Evolutionary conservation across 2,113 vertebrate species (phyloP).

Genomic region (Gambusia affinis): DNA sequence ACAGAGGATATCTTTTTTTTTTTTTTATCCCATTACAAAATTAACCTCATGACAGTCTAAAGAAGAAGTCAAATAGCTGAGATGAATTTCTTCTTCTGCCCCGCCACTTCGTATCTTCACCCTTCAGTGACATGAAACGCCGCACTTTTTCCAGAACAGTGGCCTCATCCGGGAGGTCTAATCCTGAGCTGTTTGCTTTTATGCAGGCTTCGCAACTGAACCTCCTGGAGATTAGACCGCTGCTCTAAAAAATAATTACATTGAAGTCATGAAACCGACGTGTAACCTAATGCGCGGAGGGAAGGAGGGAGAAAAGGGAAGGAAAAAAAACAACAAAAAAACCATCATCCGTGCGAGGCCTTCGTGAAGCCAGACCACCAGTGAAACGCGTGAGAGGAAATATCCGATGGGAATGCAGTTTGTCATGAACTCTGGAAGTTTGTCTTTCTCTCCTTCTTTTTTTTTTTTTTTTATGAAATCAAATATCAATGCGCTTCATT

Average conservation of each 20-base stretch:
- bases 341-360: too few relatives aligned
- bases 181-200: conserved; percentile 18
- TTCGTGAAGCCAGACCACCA: background rate
- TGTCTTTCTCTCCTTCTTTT: background rate
- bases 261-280: conserved; percentile 2
- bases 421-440: conserved; percentile 1
- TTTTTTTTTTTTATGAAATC: background rate
- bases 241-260: background rate
- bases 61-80: conserved; percentile 1
- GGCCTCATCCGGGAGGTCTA: background rate
- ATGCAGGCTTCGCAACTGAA: background rate
- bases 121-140: conserved; percentile 25
- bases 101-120: conserved; percentile 35
- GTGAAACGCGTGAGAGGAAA: background rate
- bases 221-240: background rate
- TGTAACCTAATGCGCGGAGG: background rate
- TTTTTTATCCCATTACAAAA: background rate
- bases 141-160: conserved; percentile 13
- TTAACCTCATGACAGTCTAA: background rate
- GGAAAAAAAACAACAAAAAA: too few relatives aligned
- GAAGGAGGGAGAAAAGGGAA: too few relatives aligned
- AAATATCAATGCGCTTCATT: background rate
- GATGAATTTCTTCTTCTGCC: background rate
- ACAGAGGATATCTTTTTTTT: background rate
- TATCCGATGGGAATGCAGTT: conserved; percentile 22